phyloP scores from a whole-genome alignment of 2,113 vertebrate species.

The Cyphomyrus discorhynchus region DNA sequence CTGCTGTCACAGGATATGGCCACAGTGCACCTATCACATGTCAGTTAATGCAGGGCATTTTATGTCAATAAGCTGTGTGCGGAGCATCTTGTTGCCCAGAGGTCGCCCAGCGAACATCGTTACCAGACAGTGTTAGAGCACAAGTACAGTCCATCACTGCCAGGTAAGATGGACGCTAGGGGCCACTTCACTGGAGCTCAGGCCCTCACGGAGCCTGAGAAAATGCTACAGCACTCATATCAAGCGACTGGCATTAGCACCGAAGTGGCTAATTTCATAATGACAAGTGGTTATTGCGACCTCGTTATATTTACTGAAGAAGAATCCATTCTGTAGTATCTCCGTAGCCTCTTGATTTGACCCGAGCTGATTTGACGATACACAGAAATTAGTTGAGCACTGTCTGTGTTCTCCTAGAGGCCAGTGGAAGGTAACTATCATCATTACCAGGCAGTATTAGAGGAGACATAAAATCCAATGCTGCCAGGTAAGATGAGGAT shows the following conservation, averaged over 20 bases:
- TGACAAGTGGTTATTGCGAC: not conserved
- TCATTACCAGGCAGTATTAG: conserved; percentile 99
- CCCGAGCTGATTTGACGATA: not conserved
- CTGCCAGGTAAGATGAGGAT: conserved; percentile 99
- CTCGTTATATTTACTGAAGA: not conserved
- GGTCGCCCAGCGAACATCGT: conserved; percentile 95
- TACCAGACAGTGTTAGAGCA: conserved; percentile 99
- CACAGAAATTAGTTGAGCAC: not conserved
- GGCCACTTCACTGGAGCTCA: conserved; percentile 50
- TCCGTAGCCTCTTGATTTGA: not conserved
- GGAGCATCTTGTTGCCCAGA: conserved; percentile 29
- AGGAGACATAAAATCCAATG: conserved; percentile 89
- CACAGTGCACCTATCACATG: not conserved
- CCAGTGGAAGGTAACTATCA: conserved; percentile 75
- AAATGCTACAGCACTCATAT: not conserved
- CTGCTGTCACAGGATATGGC: conserved; percentile 4
- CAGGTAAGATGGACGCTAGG: conserved; percentile 96
- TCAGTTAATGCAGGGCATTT: not conserved
- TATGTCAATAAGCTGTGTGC: not conserved
- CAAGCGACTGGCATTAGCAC: not conserved
- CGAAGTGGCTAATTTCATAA: not conserved
- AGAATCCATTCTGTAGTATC: not conserved
- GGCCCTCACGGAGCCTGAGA: not conserved
- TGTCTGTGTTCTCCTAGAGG: conserved; percentile 41
- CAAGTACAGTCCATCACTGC: conserved; percentile 94